Base-by-base conservation (phyloP, 2,113 vertebrate species). In the Abramis brama region DNA sequence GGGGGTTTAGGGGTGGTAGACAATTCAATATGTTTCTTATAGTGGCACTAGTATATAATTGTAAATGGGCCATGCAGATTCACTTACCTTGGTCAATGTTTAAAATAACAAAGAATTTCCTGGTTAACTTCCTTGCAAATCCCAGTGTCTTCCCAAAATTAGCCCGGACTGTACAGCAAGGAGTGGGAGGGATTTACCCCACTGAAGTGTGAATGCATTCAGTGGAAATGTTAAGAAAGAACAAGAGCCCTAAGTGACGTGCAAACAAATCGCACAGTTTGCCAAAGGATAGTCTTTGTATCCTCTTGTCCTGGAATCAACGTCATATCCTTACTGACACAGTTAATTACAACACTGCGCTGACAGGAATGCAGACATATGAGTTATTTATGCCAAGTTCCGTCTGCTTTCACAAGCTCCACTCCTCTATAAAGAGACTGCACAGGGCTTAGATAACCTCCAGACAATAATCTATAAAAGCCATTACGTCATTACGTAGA, bases 241-340 rank as follows among this genome's bases (percentile, higher is more conserved):
- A 4, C 39, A 19, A 47, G 19, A 19, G 59, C 59, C n/a, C 12
- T 25, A 12, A 79, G 50, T 55, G 45, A 55, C 50, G 47, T 30
- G 39, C 87, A 88, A 89, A 83, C 81, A 30, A 9, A 85, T 75
- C 52, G 70, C n/a, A 27, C 23, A 68, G 76, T 87, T 89, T 85
- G 82, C 81, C 64, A 43, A 88, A 47, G 62, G 82, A 79, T 83
- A 68, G 78, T 79, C 64, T 85, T 79, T 47, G 79, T 71, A 83
- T 88, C 87, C 87, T 85, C 62, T 43, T 85, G 75, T 87, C 84
- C 83, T 80, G 85, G 85, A 62, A 83, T 85, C 55, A 25, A 71
- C 87, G 85, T 89, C 87, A 89, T 86, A 79, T 89, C 87, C 73
- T 47, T 52, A 59, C 47, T 60, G 50, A 19, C n/a, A 17, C 23